phyloP scores from a whole-genome alignment of 92 coral and sea anemone genomes.

The Porites rus region DNA sequence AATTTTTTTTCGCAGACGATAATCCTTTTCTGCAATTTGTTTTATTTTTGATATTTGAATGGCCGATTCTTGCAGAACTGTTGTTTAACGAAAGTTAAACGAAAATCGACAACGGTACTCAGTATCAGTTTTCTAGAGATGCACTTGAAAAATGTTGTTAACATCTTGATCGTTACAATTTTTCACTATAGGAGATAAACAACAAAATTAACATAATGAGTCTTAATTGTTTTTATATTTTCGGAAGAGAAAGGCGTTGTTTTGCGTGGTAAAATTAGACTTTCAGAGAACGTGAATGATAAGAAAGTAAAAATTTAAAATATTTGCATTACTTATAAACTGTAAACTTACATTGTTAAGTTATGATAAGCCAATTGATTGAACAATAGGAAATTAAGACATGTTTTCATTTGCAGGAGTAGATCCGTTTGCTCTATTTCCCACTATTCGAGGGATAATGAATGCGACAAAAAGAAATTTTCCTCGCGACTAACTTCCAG shows the following conservation, averaged over 20 bases:
- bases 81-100: background rate
- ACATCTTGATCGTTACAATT: background rate
- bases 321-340: background rate
- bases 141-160: constrained; percentile 14
- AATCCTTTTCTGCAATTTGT: background rate
- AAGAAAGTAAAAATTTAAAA: background rate
- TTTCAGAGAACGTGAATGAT: background rate
- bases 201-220: constrained; percentile 8
- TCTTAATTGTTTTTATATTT: background rate
- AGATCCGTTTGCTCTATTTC: no score
- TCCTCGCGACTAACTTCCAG: no score
- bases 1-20: background rate
- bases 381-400: background rate
- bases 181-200: constrained; percentile 1
- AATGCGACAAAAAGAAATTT: no score
- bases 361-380: background rate
- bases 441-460: no score
- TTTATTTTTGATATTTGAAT: background rate
- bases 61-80: background rate
- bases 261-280: background rate
- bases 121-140: background rate
- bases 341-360: constrained; percentile 1
- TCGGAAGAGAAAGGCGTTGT: background rate
- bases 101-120: background rate
- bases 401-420: background rate